Evolutionary conservation across 2,888 invertebrate genomes (phyloP).

Genomic region (Chloroclystis v-ata): DNA sequence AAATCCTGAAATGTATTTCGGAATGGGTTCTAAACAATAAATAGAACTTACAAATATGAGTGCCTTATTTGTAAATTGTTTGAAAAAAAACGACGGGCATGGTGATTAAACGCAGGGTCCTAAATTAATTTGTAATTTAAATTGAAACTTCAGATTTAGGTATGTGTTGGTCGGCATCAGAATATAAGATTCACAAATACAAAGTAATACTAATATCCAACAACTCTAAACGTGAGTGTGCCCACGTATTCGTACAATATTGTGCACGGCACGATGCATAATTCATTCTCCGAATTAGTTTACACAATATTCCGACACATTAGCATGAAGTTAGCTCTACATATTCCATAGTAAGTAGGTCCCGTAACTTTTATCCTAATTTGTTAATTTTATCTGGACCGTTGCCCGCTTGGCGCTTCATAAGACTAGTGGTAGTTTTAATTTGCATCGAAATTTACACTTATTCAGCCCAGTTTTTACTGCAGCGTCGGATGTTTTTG

Average conservation of each 20-base stretch:
- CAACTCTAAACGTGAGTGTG: no score
- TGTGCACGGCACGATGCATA: conserved; percentile 3
- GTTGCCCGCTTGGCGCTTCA: conserved; percentile 17
- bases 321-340: conserved; percentile 22
- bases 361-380: conserved; percentile 14
- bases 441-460: conserved; percentile 7
- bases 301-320: conserved; percentile 20
- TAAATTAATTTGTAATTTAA: no score
- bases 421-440: conserved; percentile 20
- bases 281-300: conserved; percentile 17
- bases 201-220: no score
- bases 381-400: conserved; percentile 24
- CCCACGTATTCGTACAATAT: conserved; percentile 4
- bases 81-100: no score
- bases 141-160: no score
- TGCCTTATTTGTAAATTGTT: no score
- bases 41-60: no score
- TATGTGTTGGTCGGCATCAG: no score
- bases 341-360: conserved; percentile 11
- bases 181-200: no score
- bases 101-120: no score
- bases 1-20: no score
- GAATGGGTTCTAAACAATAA: no score
- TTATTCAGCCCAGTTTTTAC: neutral
- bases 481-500: neutral